Evolutionary conservation across 2,797 vertebrate species (phyloP).

Genomic region (Lophius americanus): DNA sequence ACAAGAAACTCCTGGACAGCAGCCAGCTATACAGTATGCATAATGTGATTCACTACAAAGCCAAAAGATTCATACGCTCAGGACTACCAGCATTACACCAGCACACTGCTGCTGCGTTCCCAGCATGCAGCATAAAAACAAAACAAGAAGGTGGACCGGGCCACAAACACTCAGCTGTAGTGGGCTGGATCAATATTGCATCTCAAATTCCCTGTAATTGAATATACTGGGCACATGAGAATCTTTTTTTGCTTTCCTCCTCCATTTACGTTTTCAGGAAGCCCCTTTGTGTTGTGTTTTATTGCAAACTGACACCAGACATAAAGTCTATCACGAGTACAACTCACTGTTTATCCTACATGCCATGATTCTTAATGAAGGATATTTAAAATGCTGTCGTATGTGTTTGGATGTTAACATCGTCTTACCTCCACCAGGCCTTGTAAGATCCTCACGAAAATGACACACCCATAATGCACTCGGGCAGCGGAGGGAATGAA

Average conservation of each 20-base stretch:
- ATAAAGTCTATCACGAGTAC: neutral
- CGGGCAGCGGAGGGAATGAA: constrained; percentile 94
- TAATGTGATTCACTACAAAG: constrained; percentile 33
- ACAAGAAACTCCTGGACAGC: neutral
- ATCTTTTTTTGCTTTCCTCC: constrained; percentile 15
- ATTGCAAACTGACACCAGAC: neutral
- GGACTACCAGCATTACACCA: constrained; percentile 15
- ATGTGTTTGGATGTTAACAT: neutral
- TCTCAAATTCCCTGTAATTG: constrained; percentile 54
- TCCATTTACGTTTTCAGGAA: constrained; percentile 11
- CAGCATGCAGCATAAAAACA: constrained; percentile 27
- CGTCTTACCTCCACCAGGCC: constrained; percentile 93
- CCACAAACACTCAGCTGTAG: constrained; percentile 48
- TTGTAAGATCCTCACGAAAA: constrained; percentile 96
- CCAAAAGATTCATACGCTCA: constrained; percentile 1
- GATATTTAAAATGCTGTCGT: neutral
- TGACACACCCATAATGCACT: constrained; percentile 94
- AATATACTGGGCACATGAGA: constrained; percentile 18
- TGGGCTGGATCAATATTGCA: constrained; percentile 60
- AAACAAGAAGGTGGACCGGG: constrained; percentile 24
- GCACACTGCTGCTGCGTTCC: constrained; percentile 31
- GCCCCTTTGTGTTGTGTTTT: neutral
- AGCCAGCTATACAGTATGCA: neutral
- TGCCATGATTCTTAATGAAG: neutral
- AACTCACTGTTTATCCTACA: neutral